phyloP scores from a whole-genome alignment of 2,888 invertebrate species.

The Drosophila demipolita region DNA sequence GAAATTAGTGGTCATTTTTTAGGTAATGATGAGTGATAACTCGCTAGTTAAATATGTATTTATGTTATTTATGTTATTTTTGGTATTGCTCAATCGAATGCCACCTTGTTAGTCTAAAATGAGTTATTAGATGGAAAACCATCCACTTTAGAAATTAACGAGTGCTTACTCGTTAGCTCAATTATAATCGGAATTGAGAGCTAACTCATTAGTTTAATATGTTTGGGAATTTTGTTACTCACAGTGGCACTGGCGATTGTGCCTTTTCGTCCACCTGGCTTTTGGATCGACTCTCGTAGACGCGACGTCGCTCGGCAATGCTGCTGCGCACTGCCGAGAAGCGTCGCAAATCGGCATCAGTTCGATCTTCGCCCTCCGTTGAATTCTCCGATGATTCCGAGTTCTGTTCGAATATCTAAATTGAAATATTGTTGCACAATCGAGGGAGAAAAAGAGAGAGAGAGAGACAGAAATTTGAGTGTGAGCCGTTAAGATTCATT shows the following conservation, averaged over 20 bases:
- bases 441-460: not conserved
- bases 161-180: not conserved
- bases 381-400: slow-evolving; percentile 86
- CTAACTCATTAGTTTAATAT: not conserved
- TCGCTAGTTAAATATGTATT: not conserved
- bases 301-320: slow-evolving; percentile 91
- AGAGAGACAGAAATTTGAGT: not conserved
- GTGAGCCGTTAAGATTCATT: slow-evolving; percentile 1
- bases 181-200: not conserved
- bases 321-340: slow-evolving; percentile 89
- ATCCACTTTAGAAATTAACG: not conserved
- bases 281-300: slow-evolving; percentile 91
- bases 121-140: not conserved
- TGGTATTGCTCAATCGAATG: not conserved
- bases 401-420: slow-evolving; percentile 84
- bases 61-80: too few relatives aligned
- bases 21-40: not conserved
- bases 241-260: slow-evolving; percentile 90
- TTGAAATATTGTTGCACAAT: not conserved
- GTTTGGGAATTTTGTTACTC: slow-evolving; percentile 71
- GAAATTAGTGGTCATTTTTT: not conserved
- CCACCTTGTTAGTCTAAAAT: not conserved
- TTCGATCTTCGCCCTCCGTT: slow-evolving; percentile 86
- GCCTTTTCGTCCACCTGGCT: slow-evolving; percentile 89
- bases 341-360: slow-evolving; percentile 86